These are phyloP conservation scores for Callospermophilus lateralis DNA, from an alignment of 2,113 vertebrate genomes.

Conservation along the genomic window DNA sequence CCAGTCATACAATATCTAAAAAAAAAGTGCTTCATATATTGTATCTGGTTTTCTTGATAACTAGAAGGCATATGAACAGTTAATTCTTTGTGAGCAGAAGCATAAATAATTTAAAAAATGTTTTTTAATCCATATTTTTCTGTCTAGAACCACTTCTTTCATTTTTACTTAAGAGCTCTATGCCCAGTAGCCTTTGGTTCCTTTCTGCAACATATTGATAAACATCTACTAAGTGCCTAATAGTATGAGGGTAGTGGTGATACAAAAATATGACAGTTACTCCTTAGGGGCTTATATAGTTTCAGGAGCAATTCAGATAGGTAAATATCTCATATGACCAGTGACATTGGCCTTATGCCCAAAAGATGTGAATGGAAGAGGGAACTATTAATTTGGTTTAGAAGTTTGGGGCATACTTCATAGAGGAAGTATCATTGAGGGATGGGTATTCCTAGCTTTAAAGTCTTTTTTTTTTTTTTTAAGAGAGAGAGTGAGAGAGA, in stretches of 20 bases:
- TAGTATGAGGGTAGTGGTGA: background rate
- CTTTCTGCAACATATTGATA: background rate
- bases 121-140: background rate
- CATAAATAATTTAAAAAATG: background rate
- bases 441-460: background rate
- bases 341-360: background rate
- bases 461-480: background rate
- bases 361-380: background rate
- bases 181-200: conserved; percentile 2
- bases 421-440: background rate
- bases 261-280: background rate
- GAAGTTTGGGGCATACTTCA: background rate
- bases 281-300: background rate
- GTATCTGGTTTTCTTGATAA: conserved; percentile 29
- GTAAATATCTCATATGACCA: background rate
- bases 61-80: background rate
- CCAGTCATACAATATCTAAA: background rate
- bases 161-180: background rate
- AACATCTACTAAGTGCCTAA: background rate
- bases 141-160: background rate
- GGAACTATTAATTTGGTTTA: background rate
- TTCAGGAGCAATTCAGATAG: background rate
- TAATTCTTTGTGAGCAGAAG: conserved; percentile 22
- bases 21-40: background rate
- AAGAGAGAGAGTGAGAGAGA: too few species aligned